Evolutionary conservation across 2,888 invertebrate genomes (phyloP).

Genomic region (Chelonus formosanus): DNA sequence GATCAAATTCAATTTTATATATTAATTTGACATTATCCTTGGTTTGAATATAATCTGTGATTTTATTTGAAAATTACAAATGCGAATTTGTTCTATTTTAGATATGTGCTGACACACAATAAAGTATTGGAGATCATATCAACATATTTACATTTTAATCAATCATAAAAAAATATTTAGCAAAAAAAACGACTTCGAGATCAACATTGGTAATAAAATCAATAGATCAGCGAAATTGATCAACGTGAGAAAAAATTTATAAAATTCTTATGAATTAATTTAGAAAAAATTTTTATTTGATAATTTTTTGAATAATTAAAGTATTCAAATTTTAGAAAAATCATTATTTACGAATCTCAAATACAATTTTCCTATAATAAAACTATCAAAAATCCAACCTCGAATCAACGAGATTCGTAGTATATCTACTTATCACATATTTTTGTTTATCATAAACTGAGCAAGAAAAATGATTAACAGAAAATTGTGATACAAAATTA

Average conservation of each 20-base stretch:
- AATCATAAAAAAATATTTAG: neutral
- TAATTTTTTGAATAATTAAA: neutral
- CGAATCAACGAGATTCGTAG: constrained; percentile 25
- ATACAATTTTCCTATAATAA: constrained; percentile 22
- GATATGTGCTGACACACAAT: constrained; percentile 14
- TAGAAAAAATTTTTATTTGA: too few relatives aligned
- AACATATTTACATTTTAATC: constrained; percentile 11
- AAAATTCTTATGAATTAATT: too few relatives aligned
- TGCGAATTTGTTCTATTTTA: neutral
- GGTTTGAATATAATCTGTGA: neutral
- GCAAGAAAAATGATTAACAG: constrained; percentile 26
- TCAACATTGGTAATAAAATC: constrained; percentile 16
- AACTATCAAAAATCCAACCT: constrained; percentile 35
- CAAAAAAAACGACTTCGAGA: constrained; percentile 19
- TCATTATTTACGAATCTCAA: constrained; percentile 13
- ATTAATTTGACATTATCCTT: neutral
- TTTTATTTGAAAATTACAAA: neutral
- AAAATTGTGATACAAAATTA: constrained; percentile 17
- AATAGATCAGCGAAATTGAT: neutral
- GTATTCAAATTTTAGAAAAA: constrained; percentile 7
- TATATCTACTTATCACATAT: constrained; percentile 26
- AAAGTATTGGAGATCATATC: constrained; percentile 20
- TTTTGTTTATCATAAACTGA: constrained; percentile 32
- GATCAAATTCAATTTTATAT: neutral
- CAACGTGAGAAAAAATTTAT: constrained; percentile 8